These are phyloP conservation scores for Orcinus orca DNA, from an alignment of 2,113 vertebrate genomes.

Conservation along the genomic window DNA sequence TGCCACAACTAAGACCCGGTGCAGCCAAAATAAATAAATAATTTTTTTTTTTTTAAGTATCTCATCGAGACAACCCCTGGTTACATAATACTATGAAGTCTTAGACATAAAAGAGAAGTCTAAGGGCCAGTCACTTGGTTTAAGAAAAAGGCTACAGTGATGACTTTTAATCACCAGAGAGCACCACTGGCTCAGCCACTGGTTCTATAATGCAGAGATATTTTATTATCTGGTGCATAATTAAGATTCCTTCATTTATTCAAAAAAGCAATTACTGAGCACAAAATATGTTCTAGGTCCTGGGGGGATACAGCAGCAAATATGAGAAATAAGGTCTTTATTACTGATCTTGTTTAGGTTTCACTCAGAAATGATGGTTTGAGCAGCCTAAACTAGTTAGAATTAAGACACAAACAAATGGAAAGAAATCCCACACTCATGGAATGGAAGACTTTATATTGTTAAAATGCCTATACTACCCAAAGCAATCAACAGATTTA, in stretches of 20 bases:
- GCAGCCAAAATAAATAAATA: too few species aligned
- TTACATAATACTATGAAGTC: neutral
- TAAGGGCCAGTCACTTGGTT: neutral
- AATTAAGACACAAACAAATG: neutral
- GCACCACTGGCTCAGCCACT: neutral
- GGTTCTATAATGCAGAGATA: neutral
- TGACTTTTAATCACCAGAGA: slow-evolving; percentile 38
- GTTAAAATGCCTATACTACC: neutral
- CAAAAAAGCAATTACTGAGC: neutral
- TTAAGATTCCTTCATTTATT: neutral
- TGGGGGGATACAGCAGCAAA: neutral
- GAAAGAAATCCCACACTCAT: neutral
- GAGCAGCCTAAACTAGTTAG: neutral
- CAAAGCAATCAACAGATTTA: neutral
- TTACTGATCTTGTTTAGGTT: neutral
- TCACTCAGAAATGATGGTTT: neutral
- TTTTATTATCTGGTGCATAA: neutral
- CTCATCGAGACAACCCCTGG: neutral
- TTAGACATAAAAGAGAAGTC: neutral
- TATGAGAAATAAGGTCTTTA: neutral
- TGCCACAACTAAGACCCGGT: too few species aligned
- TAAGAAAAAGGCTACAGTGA: neutral
- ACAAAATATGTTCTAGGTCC: neutral
- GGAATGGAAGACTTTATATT: neutral
- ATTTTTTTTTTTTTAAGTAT: too few species aligned